Base-by-base conservation (phyloP, 2,113 vertebrate genomes). In the Paraplagusia blochii region DNA sequence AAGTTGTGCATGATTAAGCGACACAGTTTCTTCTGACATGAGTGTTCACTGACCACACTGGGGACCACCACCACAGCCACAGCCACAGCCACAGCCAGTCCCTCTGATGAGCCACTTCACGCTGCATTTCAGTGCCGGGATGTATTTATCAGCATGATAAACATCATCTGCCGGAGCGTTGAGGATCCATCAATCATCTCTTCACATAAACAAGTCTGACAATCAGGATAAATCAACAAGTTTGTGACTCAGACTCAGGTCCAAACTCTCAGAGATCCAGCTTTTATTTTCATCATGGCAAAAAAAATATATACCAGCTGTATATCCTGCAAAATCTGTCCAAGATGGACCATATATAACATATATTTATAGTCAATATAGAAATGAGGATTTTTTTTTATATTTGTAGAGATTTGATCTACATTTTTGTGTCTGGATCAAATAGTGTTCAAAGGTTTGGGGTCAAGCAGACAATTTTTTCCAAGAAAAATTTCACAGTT, bases 71-170 rank as follows among this genome's bases (percentile, higher is more conserved):
- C n/a, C n/a, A n/a, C 67, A 72, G 55, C 69, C 70, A 58, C 54
- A 57, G 60, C 70, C 74, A 67, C 67, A 72, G 55, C 69, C 70
- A 58, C 54, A 57, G 60, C 70, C 74, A 67, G 66, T 83, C 63
- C 14, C 34, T 60, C 55, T 80, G 72, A 83, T 80, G 70, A 69
- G 79, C 19, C 56, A 16, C 69, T 79, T 78, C 73, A 69, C 35
- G 45, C 72, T 1, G 1, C 59, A 76, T 81, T 75, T 78, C 63
- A 80, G 55, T 10, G 51, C 63, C 50, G 45, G 76, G 68, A 76
- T 74, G 75, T 45, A 43, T 55, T 74, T 61, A 77, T 77, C 69
- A 53, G 67, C 42, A 49, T 54, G 66, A 80, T 69, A 60, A 67
- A 78, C 53, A 58, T 66, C 61, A 36, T 58, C 65, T 63, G 46